These are phyloP conservation scores for Hetaerina titia DNA, from an alignment of 2,888 invertebrate genomes.

Conservation along the genomic window DNA sequence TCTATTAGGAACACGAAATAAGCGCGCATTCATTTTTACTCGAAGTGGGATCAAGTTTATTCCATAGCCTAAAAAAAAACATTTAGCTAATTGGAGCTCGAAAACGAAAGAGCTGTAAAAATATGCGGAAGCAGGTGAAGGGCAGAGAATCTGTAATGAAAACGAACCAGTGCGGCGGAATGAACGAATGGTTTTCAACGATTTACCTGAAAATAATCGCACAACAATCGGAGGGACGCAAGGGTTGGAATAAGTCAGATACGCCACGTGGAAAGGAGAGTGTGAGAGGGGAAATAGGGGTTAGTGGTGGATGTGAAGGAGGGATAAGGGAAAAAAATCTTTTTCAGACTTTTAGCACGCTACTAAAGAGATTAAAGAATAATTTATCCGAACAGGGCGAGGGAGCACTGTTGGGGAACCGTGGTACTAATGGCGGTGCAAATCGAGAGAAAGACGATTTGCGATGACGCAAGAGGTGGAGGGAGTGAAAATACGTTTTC, in stretches of 20 bases:
- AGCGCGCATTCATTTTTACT: neutral
- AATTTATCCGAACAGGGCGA: neutral
- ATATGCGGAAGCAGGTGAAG: neutral
- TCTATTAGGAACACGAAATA: too few species aligned
- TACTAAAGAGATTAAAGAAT: conserved; percentile 13
- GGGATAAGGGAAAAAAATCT: neutral
- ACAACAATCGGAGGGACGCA: neutral
- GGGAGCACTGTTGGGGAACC: neutral
- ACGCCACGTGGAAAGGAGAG: neutral
- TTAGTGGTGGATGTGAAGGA: neutral
- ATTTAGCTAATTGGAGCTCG: neutral
- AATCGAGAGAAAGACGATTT: neutral
- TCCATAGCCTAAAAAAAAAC: neutral
- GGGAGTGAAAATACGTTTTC: neutral
- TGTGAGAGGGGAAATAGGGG: neutral
- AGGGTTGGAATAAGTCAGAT: neutral
- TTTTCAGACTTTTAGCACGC: conserved; percentile 37
- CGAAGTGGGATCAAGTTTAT: neutral
- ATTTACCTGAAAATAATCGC: conserved; percentile 8
- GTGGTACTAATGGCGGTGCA: neutral
- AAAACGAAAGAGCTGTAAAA: neutral
- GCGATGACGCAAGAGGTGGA: neutral
- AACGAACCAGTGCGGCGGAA: neutral
- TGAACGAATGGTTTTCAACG: neutral
- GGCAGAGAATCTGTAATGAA: neutral